A percentile compares a stretch with the other conserved stretches of the same genome.
Conservation (phyloP, 1,140 invertebrate species). For the Muscidifurax raptorellus region DNA sequence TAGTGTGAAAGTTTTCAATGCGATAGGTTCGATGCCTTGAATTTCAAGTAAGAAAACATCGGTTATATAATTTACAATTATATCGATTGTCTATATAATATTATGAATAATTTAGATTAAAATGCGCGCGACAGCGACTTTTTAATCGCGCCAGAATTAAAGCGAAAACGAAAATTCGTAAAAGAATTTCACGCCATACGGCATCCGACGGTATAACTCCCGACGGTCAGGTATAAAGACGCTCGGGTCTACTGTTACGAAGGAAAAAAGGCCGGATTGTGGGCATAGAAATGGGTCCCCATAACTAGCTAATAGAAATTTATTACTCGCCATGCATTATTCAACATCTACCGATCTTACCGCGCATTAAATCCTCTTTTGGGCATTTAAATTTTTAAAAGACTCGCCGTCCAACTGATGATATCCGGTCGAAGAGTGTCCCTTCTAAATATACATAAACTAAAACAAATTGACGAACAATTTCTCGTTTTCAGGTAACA, state of each 20-base stretch:
- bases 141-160: too few relatives aligned
- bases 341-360: too few relatives aligned
- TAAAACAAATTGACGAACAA: background rate
- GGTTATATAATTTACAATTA: background rate
- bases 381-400: too few relatives aligned
- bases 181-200: background rate
- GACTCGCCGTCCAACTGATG: too few relatives aligned
- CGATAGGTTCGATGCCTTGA: too few relatives aligned
- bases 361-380: too few relatives aligned
- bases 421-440: too few relatives aligned
- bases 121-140: too few relatives aligned
- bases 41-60: too few relatives aligned
- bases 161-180: background rate
- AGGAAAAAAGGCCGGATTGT: background rate
- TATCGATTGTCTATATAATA: background rate
- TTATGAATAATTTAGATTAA: too few relatives aligned
- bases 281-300: background rate
- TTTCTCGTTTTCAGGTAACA: conserved; percentile 13
- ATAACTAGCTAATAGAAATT: background rate
- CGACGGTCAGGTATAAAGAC: background rate
- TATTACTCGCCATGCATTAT: background rate
- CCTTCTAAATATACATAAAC: background rate
- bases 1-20: background rate
- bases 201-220: background rate
- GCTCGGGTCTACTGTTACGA: too few relatives aligned